Evolutionary conservation across 2,113 vertebrate genomes (phyloP).

Genomic region (Tretioscincus oriximinensis): DNA sequence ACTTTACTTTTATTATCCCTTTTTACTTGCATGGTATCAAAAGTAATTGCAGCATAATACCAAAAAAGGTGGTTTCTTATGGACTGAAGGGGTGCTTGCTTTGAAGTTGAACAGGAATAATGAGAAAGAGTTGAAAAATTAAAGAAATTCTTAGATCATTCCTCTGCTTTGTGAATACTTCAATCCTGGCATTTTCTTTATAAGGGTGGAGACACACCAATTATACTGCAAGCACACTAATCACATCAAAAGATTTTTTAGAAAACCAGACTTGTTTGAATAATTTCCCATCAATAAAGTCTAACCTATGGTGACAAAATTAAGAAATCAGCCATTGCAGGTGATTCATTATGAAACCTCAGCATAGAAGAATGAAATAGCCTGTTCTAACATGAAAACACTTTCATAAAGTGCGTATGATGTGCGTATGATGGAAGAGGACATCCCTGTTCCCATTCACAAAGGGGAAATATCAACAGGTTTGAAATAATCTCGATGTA

Average conservation of each 20-base stretch:
- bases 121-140: conserved; percentile 13
- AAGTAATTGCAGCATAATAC: not conserved
- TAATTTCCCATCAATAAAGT: not conserved
- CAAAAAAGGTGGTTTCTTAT: conserved; percentile 9
- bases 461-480: not conserved
- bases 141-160: not conserved
- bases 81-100: not conserved
- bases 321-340: not conserved
- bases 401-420: not conserved
- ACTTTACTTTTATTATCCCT: no score
- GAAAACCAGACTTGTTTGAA: not conserved
- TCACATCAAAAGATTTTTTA: not conserved
- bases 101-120: not conserved
- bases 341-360: not conserved
- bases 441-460: no score
- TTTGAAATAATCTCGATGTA: not conserved
- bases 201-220: conserved; percentile 17
- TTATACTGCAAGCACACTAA: conserved; percentile 11
- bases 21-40: no score
- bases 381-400: not conserved
- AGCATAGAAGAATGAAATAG: not conserved
- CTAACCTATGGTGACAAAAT: not conserved
- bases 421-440: no score
- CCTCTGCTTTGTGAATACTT: conserved; percentile 22
- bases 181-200: conserved; percentile 16